Conservation (phyloP, 2,113 vertebrate genomes). For the Notothenia rossii region DNA sequence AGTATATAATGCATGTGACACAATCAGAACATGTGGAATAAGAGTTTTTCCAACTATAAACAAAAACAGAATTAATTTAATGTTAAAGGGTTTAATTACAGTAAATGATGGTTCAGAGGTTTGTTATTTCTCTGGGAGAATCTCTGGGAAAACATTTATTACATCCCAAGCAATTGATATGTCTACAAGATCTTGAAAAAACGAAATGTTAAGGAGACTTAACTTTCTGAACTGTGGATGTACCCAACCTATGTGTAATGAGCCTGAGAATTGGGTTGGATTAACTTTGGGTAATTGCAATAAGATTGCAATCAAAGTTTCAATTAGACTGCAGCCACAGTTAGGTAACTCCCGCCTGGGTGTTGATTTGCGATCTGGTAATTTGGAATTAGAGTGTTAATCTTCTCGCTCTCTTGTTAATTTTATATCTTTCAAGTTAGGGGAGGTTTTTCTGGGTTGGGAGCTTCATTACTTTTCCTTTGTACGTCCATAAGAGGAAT, state of each 20-base stretch:
- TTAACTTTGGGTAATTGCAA: constrained; percentile 63
- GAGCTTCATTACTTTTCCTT: constrained; percentile 7
- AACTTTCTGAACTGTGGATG: constrained; percentile 45
- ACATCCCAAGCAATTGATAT: background rate
- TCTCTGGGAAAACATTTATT: background rate
- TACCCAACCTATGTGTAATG: constrained; percentile 46
- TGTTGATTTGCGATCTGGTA: constrained; percentile 51
- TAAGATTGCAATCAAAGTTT: constrained; percentile 71
- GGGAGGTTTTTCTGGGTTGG: background rate
- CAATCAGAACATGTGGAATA: background rate
- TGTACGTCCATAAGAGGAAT: constrained; percentile 8
- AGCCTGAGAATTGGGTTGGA: constrained; percentile 59
- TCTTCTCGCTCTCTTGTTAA: background rate
- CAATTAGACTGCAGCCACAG: constrained; percentile 58
- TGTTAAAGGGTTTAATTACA: background rate
- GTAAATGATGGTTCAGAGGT: background rate
- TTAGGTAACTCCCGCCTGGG: constrained; percentile 35
- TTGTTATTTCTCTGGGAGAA: background rate
- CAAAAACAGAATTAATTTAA: background rate
- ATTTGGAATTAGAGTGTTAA: constrained; percentile 60
- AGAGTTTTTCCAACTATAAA: background rate
- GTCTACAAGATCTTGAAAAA: background rate
- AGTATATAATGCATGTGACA: background rate
- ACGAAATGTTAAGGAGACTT: constrained; percentile 8
- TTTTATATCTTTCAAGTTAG: constrained; percentile 8